Evolutionary conservation across 2,888 invertebrate genomes (phyloP), one percentile per base, ranked within the genome.

Genomic region (Pachymerium ferrugineum): DNA sequence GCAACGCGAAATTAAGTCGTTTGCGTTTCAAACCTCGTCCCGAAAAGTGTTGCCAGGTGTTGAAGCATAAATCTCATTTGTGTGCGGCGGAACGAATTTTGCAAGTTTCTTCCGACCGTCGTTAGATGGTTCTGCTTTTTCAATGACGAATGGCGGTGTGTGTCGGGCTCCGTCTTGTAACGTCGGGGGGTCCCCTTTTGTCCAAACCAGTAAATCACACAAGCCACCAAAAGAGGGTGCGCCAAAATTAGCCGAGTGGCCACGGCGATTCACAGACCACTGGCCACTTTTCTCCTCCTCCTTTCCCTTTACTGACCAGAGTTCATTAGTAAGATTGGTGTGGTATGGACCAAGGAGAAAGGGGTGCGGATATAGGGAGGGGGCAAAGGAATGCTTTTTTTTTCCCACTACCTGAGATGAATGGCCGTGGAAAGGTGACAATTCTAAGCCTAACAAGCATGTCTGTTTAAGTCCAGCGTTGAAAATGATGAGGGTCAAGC

Each of bases 321-420:
- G 47, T 54, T 54, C 47, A 54, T 54, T 54, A 54, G 47, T 22
- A 54, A 54, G 47, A 54, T 54, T 54, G 47, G 47, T 54, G 47
- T 54, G 47, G 47, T 54, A 54, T 54, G 47, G 47, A 54, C 47
- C n/a, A n/a, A 54, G 22, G 47, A 54, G 47, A 54, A 54, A 54
- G 47, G 47, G 47, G 47, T 54, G 47, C 47, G 47, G 47, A 54
- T 54, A 22, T 54, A 2, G 47, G 47, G 47, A 16, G 16, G 47
- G 47, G 47, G 16, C 19, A 4, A n/a, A 19, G 47, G 47, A 54
- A 54, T 54, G 47, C 47, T 54, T 54, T 54, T n/a, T n/a, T n/a
- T 54, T 54, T 54, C 47, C 47, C 47, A 54, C 47, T 22, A 19
- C 47, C 47, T 19, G 3, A 54, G 47, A 54, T 54, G 47, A 54